These are phyloP conservation scores for Ylistrum balloti DNA, from an alignment of 1,140 invertebrate species.

Conservation along the genomic window DNA sequence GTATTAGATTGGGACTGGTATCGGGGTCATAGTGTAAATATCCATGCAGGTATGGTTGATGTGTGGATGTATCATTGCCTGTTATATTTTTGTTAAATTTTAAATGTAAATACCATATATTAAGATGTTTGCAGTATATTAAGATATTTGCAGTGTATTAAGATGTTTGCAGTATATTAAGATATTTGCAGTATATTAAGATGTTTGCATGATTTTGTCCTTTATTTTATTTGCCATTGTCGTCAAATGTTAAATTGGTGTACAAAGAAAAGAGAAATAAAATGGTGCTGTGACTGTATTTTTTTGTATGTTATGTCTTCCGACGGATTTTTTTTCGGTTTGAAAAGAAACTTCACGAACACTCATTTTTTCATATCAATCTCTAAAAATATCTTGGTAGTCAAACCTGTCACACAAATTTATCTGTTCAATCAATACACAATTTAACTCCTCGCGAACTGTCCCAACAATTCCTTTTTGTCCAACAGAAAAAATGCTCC, in stretches of 20 bases:
- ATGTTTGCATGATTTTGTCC: background rate
- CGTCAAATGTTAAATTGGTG: background rate
- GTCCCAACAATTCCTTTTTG: too few relatives aligned
- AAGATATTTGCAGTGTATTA: background rate
- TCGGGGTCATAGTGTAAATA: too few relatives aligned
- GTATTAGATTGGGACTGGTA: too few relatives aligned
- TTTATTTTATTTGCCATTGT: background rate
- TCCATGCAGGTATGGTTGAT: background rate
- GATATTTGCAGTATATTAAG: background rate
- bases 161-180: background rate
- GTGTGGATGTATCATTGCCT: background rate
- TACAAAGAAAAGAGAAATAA: conserved; percentile 36
- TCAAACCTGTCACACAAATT: too few relatives aligned
- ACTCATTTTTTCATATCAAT: too few relatives aligned
- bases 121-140: background rate
- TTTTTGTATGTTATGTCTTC: background rate
- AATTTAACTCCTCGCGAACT: too few relatives aligned
- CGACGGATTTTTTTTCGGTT: too few relatives aligned
- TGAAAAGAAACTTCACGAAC: too few relatives aligned
- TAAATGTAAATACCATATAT: background rate
- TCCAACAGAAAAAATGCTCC: too few relatives aligned
- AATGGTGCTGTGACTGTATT: background rate
- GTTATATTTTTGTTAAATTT: conserved; percentile 3
- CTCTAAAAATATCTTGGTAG: too few relatives aligned
- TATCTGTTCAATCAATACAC: too few relatives aligned